Percentiles rank a stretch among this genome's conserved stretches.
phyloP scores from a whole-genome alignment of 2,113 vertebrate species.

The Panthera uncia region DNA sequence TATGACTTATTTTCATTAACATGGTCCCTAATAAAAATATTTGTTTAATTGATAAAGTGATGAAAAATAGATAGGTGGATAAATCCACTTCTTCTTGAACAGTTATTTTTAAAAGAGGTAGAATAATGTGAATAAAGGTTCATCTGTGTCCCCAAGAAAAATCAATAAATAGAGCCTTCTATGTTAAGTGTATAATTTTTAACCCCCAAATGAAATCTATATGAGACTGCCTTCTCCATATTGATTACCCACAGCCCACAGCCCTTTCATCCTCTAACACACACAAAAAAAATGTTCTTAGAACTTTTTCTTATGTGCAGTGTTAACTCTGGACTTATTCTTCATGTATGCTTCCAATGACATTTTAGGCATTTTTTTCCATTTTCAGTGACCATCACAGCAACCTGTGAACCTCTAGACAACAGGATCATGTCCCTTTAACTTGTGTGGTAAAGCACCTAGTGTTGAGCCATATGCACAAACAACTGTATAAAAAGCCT shows the following conservation, averaged over 20 bases:
- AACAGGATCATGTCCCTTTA: background rate
- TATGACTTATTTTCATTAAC: background rate
- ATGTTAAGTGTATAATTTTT: constrained; percentile 16
- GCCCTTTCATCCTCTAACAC: background rate
- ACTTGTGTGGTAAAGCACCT: background rate
- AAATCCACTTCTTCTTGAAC: background rate
- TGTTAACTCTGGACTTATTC: background rate
- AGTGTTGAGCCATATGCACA: background rate
- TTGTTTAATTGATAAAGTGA: background rate
- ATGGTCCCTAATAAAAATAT: background rate
- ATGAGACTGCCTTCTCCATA: background rate
- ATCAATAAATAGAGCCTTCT: constrained; percentile 19
- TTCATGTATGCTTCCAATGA: background rate
- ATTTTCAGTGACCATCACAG: background rate
- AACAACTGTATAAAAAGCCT: constrained; percentile 27
- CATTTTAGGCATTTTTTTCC: background rate
- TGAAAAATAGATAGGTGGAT: background rate
- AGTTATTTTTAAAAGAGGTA: constrained; percentile 18
- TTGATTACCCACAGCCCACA: background rate
- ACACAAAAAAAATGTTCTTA: background rate
- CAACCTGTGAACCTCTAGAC: background rate
- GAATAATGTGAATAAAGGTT: background rate
- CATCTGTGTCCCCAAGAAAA: background rate
- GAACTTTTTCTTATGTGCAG: background rate
- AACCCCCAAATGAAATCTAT: constrained; percentile 14